Conservation (phyloP, 2,797 vertebrate species). For the Antrozous pallidus region DNA sequence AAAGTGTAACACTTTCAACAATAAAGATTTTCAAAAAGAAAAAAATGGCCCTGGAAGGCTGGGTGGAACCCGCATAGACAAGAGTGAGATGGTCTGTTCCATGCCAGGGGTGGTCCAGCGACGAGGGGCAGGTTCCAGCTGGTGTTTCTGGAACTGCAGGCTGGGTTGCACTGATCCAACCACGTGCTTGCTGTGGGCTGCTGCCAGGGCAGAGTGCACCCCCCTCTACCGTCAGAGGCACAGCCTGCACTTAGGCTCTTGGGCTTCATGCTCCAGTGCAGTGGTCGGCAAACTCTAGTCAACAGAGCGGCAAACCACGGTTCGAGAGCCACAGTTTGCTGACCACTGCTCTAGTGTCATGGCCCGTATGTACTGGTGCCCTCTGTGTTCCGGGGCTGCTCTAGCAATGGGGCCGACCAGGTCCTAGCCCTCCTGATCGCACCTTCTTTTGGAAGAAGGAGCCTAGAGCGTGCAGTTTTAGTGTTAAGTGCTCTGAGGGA, state of each 20-base stretch:
- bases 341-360: rapidly evolving
- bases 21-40: too few species aligned
- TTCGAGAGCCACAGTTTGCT: too few species aligned
- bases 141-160: neutral
- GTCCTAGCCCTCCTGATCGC: neutral
- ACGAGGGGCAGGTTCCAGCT: neutral
- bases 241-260: neutral
- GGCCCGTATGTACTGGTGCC: rapidly evolving
- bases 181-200: neutral
- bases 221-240: rapidly evolving
- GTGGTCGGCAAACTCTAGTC: too few species aligned
- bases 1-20: too few species aligned
- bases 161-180: neutral
- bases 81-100: neutral
- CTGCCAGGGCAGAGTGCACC: neutral
- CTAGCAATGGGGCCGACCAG: neutral
- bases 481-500: neutral
- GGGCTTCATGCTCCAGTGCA: neutral
- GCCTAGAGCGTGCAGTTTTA: neutral
- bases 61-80: neutral
- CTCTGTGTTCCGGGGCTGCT: neutral
- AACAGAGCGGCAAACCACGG: too few species aligned
- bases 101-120: rapidly evolving
- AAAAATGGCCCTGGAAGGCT: constrained; percentile 38
- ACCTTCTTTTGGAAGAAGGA: neutral